Evolutionary conservation across 2,113 vertebrate species (phyloP).

Genomic region (Camelus bactrianus): DNA sequence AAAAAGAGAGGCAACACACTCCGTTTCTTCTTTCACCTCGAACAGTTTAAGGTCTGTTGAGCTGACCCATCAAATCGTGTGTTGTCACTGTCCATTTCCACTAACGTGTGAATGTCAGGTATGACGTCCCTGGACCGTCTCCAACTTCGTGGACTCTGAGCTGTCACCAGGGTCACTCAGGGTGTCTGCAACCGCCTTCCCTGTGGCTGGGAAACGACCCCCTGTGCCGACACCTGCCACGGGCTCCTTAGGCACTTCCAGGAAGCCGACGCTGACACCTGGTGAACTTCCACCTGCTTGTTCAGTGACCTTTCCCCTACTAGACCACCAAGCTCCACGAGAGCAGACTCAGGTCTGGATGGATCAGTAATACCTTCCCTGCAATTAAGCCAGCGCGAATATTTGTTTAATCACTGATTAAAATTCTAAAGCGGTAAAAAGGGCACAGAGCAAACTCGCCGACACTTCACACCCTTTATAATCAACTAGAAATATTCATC

Average conservation of each 20-base stretch:
- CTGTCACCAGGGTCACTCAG: background rate
- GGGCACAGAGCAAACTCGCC: background rate
- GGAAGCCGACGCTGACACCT: conserved; percentile 56
- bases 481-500: background rate
- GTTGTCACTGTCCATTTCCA: background rate
- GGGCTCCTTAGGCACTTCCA: background rate
- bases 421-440: conserved; percentile 55
- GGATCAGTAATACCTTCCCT: background rate
- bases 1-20: background rate
- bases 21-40: background rate
- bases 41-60: background rate
- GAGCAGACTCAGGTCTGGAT: background rate
- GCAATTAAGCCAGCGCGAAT: conserved; percentile 42
- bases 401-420: conserved; percentile 58
- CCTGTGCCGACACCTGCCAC: conserved; percentile 32
- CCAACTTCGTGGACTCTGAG: background rate
- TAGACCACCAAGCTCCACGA: background rate
- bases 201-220: background rate
- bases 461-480: background rate
- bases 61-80: background rate
- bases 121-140: background rate
- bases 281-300: conserved; percentile 47
- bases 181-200: background rate
- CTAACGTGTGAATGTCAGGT: background rate
- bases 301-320: background rate